Conservation (phyloP, 1,140 invertebrate genomes). For the Lerema accius region DNA sequence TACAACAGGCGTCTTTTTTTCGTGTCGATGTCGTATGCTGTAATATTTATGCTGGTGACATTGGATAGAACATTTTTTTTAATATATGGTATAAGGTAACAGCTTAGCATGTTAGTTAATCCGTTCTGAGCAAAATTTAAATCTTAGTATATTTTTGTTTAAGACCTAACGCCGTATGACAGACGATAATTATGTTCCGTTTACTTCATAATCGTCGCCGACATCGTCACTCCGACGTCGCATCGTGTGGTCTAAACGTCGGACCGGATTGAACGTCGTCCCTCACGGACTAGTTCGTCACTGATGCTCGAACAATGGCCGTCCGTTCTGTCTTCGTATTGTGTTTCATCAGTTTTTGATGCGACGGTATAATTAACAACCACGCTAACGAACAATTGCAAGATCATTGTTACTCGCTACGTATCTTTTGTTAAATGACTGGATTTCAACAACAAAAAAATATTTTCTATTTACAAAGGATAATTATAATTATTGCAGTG, state of each 20-base stretch:
- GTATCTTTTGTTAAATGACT: constrained; percentile 33
- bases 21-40: too few species aligned
- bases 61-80: too few species aligned
- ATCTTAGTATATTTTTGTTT: too few species aligned
- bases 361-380: constrained; percentile 32
- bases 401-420: constrained; percentile 27
- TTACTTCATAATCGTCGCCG: not conserved
- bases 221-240: constrained; percentile 7
- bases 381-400: constrained; percentile 29
- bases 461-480: not conserved
- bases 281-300: constrained; percentile 28
- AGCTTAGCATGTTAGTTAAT: too few species aligned
- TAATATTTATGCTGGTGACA: too few species aligned
- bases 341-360: constrained; percentile 35
- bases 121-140: too few species aligned
- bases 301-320: constrained; percentile 23
- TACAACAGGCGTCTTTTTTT: too few species aligned
- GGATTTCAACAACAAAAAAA: not conserved
- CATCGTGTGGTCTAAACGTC: not conserved
- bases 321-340: constrained; percentile 26
- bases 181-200: too few species aligned
- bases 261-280: constrained; percentile 9
- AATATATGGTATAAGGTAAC: too few species aligned
- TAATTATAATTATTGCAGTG: not conserved
- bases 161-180: too few species aligned